A percentile compares a stretch with the other conserved stretches of the same genome.
Evolutionary conservation across 2,888 invertebrate genomes (phyloP).

Genomic region (Trichogramma evanescens): DNA sequence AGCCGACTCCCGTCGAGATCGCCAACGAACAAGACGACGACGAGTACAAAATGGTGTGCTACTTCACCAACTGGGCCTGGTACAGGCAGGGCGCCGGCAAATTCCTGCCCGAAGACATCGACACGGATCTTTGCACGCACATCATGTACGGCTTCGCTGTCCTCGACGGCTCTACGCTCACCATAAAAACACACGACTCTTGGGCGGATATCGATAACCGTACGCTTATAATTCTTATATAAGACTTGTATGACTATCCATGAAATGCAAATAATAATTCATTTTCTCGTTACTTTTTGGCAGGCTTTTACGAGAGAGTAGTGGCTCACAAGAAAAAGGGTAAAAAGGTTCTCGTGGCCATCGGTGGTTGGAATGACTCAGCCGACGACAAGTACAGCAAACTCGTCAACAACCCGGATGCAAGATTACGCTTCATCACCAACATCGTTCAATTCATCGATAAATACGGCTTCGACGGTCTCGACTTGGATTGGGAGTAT

Average conservation of each 20-base stretch:
- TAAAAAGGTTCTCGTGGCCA: slow-evolving; percentile 75
- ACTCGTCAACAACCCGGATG: slow-evolving; percentile 66
- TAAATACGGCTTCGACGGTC: slow-evolving; percentile 77
- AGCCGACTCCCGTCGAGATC: slow-evolving; percentile 10
- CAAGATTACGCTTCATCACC: slow-evolving; percentile 66
- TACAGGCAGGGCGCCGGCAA: slow-evolving; percentile 78
- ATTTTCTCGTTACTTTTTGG: slow-evolving; percentile 20
- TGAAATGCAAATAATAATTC: slow-evolving; percentile 18
- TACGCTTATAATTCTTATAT: slow-evolving; percentile 42
- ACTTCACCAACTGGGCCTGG: slow-evolving; percentile 93
- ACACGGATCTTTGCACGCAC: slow-evolving; percentile 81
- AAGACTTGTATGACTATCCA: background rate
- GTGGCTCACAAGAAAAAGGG: slow-evolving; percentile 65
- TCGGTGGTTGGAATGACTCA: slow-evolving; percentile 95
- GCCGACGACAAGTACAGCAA: slow-evolving; percentile 83
- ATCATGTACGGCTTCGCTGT: slow-evolving; percentile 90
- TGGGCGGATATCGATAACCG: slow-evolving; percentile 88
- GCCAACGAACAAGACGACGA: slow-evolving; percentile 35
- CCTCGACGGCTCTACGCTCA: slow-evolving; percentile 64
- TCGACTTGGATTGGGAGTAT: slow-evolving; percentile 92
- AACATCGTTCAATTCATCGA: slow-evolving; percentile 73
- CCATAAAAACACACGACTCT: slow-evolving; percentile 77
- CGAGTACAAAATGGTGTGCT: slow-evolving; percentile 76
- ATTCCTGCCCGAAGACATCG: slow-evolving; percentile 75
- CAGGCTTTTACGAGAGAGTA: slow-evolving; percentile 82